Conservation (phyloP, 2,797 vertebrate species). For the Chaetophractus vellerosus region DNA sequence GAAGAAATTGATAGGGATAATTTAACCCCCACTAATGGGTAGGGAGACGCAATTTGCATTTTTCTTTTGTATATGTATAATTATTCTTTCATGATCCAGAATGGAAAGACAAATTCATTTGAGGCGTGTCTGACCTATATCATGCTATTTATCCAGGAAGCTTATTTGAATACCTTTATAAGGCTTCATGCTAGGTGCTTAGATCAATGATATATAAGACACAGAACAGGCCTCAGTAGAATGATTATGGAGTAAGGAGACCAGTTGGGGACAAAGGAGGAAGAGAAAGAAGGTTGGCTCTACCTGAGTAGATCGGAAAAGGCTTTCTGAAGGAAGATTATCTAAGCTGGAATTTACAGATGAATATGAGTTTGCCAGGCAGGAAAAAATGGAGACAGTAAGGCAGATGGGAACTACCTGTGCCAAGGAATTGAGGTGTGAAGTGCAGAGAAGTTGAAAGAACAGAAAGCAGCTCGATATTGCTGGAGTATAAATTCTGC, state of each 20-base stretch:
- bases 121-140: neutral
- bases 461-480: neutral
- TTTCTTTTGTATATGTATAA: neutral
- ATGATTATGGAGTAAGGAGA: neutral
- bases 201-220: neutral
- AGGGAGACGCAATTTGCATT: neutral
- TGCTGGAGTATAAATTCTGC: neutral
- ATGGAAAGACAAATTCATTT: constrained; percentile 28
- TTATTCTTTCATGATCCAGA: constrained; percentile 15
- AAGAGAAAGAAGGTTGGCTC: neutral
- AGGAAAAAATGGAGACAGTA: neutral
- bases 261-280: neutral
- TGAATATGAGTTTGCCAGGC: neutral
- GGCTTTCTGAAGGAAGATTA: constrained; percentile 19
- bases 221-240: neutral
- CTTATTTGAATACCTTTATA: neutral
- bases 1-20: neutral
- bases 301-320: neutral
- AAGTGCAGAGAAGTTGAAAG: neutral
- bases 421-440: neutral
- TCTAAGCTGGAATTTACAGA: neutral
- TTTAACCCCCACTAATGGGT: neutral
- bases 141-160: constrained; percentile 1
- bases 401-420: constrained; percentile 5
- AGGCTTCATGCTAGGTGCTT: neutral